Evolutionary conservation across 1,140 invertebrate species (phyloP), one percentile per base, ranked within the genome.

Genomic region (Helicoverpa armigera): DNA sequence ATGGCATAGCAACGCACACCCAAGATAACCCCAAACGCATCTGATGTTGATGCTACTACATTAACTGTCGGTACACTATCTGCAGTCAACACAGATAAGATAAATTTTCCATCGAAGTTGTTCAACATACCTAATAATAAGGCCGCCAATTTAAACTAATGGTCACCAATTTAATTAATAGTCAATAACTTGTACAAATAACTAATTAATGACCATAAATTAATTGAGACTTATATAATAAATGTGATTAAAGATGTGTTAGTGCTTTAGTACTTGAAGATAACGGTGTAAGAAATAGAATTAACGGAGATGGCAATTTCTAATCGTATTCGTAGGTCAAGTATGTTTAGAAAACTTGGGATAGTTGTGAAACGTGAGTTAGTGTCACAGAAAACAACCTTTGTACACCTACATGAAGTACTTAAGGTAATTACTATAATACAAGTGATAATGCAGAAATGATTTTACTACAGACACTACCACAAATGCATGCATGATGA

Each of bases 41-140:
- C 85, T 86, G 83, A 85, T 86, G 88, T 83, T 86, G 58, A 79
- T 56, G 69, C 77, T 82, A 72, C 80, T 43, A 43, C 5, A 43
- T 43, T 9, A 12, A 74, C 72, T 48, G 56, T 48, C 11, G 76
- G 23, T 79, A 76, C 83, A 84, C 61, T 77, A 74, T 87, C 87
- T 84, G 74, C 63, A 82, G 86, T 88, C 85, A 89, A 91, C 85
- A 82, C 13, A 82, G 92, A 93, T 93, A 91, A 93, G 91, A 92
- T 92, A 91, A 90, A 92, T 88, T 92, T 89, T 93, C 89, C 89
- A 86, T 85, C 87, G 56, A 87, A 23, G 13, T 48, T 76, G 56
- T 76, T 63, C 12, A 14, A 53, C 48, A 54, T 31, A 54, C 69
- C 60, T 84, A 83, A 83, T 80, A 79, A 70, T 67, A 79, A 80